Base-by-base conservation (phyloP, 1,140 invertebrate species). In the Halictus rubicundus region DNA sequence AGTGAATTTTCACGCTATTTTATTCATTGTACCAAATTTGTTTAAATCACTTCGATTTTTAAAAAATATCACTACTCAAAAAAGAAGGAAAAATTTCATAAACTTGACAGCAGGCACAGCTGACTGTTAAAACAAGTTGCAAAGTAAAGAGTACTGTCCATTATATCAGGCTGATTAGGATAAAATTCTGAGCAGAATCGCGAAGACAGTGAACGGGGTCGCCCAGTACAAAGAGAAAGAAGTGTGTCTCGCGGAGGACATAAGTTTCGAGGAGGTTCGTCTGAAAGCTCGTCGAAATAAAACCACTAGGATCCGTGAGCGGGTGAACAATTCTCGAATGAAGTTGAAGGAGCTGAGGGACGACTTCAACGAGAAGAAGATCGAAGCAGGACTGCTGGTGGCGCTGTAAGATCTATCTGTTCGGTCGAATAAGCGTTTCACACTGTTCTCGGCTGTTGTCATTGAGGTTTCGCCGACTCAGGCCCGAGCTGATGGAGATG, bases 201-300 rank as follows among this genome's bases (percentile, higher is more conserved):
- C 71, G 16, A 52, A 80, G 42, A 68, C 83, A 21, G 65, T 86
- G 21, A 81, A 85, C 66, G 69, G 61, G 12, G 32, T 88, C 23
- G 80, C 85, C 60, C 83, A 89, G 27, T 83, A 75, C 21, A 84
- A 84, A 32, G 86, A 89, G n/a, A 88, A 84, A 54, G 80, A 84
- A 49, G 63, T 64, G 25, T 78, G 79, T 54, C 46, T 87, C 12
- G n/a, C 32, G 9, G 68, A 82, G 25, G 68, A 87, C 32, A 81
- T 85, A 37, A 59, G 64, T 14, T 12, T 66, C n/a, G 86, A 86
- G 21, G 25, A 81, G 21, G 46, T 21, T 12, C 52, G 71, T 27
- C 66, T 87, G 32, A 66, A 79, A 9, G 63, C 73, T 52, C 61
- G 65, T 25, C 23, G 63, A 21, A 61, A 69, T 4, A 63, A 1